Evolutionary conservation across 2,113 vertebrate genomes (phyloP), one percentile per base, ranked within the genome.

Genomic region (Fulica atra): DNA sequence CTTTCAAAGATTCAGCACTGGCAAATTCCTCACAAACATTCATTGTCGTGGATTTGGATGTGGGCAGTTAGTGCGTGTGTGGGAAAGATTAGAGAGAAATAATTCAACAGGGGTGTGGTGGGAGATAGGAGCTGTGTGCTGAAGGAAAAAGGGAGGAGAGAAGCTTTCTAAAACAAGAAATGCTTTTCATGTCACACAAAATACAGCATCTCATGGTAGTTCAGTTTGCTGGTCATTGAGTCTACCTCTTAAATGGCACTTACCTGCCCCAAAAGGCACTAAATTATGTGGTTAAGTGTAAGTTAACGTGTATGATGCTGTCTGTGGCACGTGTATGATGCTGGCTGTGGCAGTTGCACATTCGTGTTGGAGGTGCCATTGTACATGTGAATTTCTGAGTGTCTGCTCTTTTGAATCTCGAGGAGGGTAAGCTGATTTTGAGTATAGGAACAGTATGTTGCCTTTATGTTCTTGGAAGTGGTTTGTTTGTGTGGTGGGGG

Each of bases 241-340:
- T 23, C 63, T 79, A 64, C 61, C 38, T 86, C 31, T 81, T 85
- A 81, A 76, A 72, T 24, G 36, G 11, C 10, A 13, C 21, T 89
- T 81, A 46, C 1, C 2, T n/a, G n/a, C 8, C 2, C 2, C 1
- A 26, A 16, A 46, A 25, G n/a, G 3, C 28, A 48, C 9, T 31
- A 51, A 86, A 71, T 38, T 16, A 23, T 3, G 6, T 35, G 7
- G 8, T 60, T 59, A n/a, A 35, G 8, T 10, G 2, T 46, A 68
- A 84, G 9, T 21, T n/a, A 8, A 6, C 29, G 36, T 1, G 0
- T 10, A 26, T 16, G 50, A 74, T 57, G 23, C 24, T 81, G 57
- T 24, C 38, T 91, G 13, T 86, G 72, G 42, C 65, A 66, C 42
- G n/a, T n/a, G n/a, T n/a, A n/a, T n/a, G 17, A 46, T 46, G 44